Evolutionary conservation across 2,888 invertebrate species (phyloP), one percentile per base, ranked within the genome.

Genomic region (Phyllotreta cruciferae): DNA sequence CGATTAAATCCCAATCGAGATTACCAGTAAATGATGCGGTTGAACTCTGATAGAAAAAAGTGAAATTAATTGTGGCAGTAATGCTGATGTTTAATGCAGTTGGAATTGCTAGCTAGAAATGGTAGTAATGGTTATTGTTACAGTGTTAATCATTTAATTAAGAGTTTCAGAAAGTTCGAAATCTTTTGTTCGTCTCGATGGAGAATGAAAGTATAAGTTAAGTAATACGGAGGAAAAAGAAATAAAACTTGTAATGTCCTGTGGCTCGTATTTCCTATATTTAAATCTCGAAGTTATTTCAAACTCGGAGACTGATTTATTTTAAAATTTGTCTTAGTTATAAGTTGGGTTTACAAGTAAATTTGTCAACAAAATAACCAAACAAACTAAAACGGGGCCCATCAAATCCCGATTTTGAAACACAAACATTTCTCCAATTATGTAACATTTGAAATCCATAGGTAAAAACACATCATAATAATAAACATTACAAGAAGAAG

Each of bases 1-100:
- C 6, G 3, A 24, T 24, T 13, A n/a, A 53, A 13, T 53, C 39
- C 39, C 39, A 53, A 13, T 13, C 14, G 39, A 38, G 38, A 24
- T 24, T 24, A 24, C 24, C 24, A 3, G 24, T 44, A 50, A 5
- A 39, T 37, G 44, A 47, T 50, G 45, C 53, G 56, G 45, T 56
- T 52, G 56, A 52, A 62, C 56, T 53, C 13, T 56, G 44, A 45
- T 11, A 50, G 41, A 57, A 56, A 63, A 63, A 57, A 63, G 63
- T 63, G 63, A 63, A 63, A 63, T 54, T 62, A 55, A 39, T 42
- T 6, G 13, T n/a, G 10, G 35, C 10, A 41, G 41, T 41, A n/a
- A 41, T 41, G 10, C n/a, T 41, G 10, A 41, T 41, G 10, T 9
- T 10, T 41, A 24, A 24, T 24, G 24, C 24, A 24, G 24, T 24